These are phyloP conservation scores for Coryphaenoides rupestris DNA, from an alignment of 2,113 vertebrate species.

Conservation along the genomic window DNA sequence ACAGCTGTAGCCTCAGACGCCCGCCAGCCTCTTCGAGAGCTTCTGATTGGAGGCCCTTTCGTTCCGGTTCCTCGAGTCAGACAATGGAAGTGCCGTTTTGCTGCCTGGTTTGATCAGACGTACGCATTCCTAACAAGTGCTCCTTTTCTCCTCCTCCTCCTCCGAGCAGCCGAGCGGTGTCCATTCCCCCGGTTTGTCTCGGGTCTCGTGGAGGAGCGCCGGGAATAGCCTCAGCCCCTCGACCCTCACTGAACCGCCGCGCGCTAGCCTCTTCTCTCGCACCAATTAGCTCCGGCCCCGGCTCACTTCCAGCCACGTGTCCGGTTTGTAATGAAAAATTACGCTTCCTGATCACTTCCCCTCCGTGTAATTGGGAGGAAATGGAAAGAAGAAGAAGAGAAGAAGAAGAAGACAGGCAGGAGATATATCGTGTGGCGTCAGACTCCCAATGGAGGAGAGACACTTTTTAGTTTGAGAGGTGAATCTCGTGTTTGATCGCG, in stretches of 20 bases:
- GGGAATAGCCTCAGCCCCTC: constrained; percentile 40
- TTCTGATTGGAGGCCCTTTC: constrained; percentile 49
- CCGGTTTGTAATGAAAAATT: constrained; percentile 52
- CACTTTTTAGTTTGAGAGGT: background rate
- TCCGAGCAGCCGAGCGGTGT: constrained; percentile 7
- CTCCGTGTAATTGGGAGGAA: constrained; percentile 26
- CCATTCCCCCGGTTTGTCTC: too few species aligned
- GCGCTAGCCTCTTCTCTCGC: constrained; percentile 32
- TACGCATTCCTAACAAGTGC: constrained; percentile 39
- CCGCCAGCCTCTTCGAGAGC: constrained; percentile 43
- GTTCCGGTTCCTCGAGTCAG: constrained; percentile 16
- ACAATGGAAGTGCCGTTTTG: constrained; percentile 43
- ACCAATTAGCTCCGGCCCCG: constrained; percentile 46
- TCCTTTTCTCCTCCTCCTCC: constrained; percentile 15
- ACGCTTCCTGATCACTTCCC: constrained; percentile 34
- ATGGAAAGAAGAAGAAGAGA: too few species aligned
- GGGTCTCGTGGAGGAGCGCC: constrained; percentile 37
- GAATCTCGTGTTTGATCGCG: too few species aligned
- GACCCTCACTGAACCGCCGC: constrained; percentile 14
- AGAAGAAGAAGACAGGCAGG: background rate
- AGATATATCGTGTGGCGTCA: constrained; percentile 9
- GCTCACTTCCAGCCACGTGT: constrained; percentile 54
- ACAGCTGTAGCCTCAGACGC: constrained; percentile 24
- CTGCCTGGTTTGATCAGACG: constrained; percentile 45
- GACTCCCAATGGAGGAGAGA: background rate